A percentile compares a stretch with the other conserved stretches of the same genome.
Evolutionary conservation across 1,140 invertebrate species (phyloP).

Genomic region (Lasaia peninsularis): DNA sequence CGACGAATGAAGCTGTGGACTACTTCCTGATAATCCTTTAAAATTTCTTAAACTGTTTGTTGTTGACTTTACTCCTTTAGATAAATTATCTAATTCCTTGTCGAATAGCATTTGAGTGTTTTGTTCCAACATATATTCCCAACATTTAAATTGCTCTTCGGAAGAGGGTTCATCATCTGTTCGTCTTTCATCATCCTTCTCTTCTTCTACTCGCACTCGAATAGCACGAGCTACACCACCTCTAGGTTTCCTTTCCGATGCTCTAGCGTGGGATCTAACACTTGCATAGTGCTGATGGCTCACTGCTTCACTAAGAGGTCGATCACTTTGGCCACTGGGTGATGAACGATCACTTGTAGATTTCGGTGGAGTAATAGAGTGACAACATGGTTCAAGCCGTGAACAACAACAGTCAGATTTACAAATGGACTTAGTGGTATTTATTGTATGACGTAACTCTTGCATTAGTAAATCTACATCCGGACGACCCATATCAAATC

Average conservation of each 20-base stretch:
- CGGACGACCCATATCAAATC: constrained; percentile 81
- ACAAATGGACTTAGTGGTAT: constrained; percentile 73
- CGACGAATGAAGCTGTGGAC: constrained; percentile 77
- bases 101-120: constrained; percentile 93
- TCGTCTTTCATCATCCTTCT: constrained; percentile 81
- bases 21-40: constrained; percentile 77
- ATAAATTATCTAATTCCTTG: constrained; percentile 90
- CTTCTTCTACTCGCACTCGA: constrained; percentile 78
- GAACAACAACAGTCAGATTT: constrained; percentile 82
- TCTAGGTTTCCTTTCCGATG: constrained; percentile 77
- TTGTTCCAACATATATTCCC: constrained; percentile 95
- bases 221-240: constrained; percentile 79
- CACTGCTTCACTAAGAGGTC: constrained; percentile 64
- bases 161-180: constrained; percentile 70
- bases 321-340: constrained; percentile 89
- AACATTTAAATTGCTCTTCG: constrained; percentile 93
- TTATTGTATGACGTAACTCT: constrained; percentile 84
- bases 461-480: constrained; percentile 86
- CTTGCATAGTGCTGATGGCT: constrained; percentile 67
- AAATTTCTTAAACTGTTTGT: constrained; percentile 68
- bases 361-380: constrained; percentile 74
- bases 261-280: constrained; percentile 55
- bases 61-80: constrained; percentile 79
- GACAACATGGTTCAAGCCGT: constrained; percentile 79
- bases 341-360: constrained; percentile 83